Evolutionary conservation across 2,797 vertebrate species (phyloP).

Genomic region (Fratercula arctica): DNA sequence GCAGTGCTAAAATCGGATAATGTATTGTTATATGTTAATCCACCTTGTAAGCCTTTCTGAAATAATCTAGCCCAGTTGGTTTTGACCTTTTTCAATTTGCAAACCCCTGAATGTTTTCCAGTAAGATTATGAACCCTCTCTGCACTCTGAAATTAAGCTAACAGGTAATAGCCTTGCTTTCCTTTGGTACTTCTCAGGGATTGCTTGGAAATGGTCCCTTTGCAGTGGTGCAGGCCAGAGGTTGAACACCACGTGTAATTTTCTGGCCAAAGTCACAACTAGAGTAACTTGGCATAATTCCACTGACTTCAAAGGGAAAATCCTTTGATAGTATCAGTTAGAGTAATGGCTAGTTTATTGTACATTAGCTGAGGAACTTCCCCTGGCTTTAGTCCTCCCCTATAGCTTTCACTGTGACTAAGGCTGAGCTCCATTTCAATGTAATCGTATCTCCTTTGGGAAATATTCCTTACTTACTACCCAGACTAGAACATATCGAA

Average conservation of each 20-base stretch:
- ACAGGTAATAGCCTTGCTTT: background rate
- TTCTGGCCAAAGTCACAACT: background rate
- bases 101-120: background rate
- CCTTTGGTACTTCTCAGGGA: background rate
- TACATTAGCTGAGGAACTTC: background rate
- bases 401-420: background rate
- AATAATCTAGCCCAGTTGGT: background rate
- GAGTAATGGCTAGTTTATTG: slow-evolving; percentile 12
- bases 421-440: background rate
- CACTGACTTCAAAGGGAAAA: slow-evolving; percentile 22
- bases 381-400: background rate
- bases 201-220: background rate
- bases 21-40: background rate
- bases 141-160: background rate
- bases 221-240: background rate
- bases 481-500: background rate
- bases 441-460: slow-evolving; percentile 6
- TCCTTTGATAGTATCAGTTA: background rate
- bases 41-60: background rate
- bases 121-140: background rate
- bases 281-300: slow-evolving; percentile 1
- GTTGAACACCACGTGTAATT: background rate
- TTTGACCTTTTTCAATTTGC: background rate
- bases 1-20: background rate
- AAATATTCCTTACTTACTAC: slow-evolving; percentile 1